Percentiles rank a stretch among this genome's conserved stretches.
These are phyloP conservation scores for Papilio demoleus DNA, from an alignment of 2,888 invertebrate genomes.

Conservation along the genomic window DNA sequence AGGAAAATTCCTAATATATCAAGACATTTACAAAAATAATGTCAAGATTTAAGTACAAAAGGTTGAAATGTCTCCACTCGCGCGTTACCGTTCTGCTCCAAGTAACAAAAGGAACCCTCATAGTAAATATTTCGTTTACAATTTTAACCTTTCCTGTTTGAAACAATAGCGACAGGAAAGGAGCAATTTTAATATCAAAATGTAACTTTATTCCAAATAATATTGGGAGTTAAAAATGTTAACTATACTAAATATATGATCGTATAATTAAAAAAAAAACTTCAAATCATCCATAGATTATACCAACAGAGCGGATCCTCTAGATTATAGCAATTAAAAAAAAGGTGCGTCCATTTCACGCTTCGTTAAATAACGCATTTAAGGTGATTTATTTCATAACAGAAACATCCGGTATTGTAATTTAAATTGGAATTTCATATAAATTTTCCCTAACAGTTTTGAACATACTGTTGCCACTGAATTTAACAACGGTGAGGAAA, in stretches of 20 bases:
- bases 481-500: conserved; percentile 1
- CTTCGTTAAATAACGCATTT: conserved; percentile 37
- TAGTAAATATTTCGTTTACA: conserved; percentile 6
- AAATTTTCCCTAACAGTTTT: not conserved
- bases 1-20: too few relatives aligned
- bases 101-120: conserved; percentile 11
- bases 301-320: conserved; percentile 10
- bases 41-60: conserved; percentile 5
- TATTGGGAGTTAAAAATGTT: not conserved
- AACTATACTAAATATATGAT: too few relatives aligned
- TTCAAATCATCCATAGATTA: not conserved
- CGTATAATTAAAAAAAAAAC: not conserved
- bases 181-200: conserved; percentile 1
- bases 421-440: conserved; percentile 28
- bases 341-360: conserved; percentile 38
- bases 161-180: conserved; percentile 23
- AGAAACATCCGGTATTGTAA: conserved; percentile 34
- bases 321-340: conserved; percentile 27
- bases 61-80: conserved; percentile 22
- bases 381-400: conserved; percentile 39
- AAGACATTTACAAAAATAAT: conserved; percentile 15
- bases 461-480: conserved; percentile 12
- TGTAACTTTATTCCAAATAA: not conserved
- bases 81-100: conserved; percentile 18
- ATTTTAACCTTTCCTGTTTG: conserved; percentile 26